Evolutionary conservation across 2,888 invertebrate species (phyloP).

Genomic region (Cosmopolites sordidus): DNA sequence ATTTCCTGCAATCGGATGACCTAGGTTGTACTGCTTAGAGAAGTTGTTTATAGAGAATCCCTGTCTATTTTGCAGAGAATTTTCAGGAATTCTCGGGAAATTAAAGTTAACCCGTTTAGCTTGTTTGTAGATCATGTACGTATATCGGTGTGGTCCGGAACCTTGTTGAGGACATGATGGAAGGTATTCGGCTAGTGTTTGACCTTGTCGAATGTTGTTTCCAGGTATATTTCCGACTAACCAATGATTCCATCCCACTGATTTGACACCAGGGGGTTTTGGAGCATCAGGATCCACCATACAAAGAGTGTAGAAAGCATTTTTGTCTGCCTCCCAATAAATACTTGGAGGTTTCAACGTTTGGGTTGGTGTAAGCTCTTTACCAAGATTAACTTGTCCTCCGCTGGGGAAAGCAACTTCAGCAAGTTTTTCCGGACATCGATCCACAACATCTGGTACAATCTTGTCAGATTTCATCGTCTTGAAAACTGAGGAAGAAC

Average conservation of each 20-base stretch:
- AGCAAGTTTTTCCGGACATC: conserved; percentile 53
- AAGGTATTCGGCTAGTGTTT: conserved; percentile 63
- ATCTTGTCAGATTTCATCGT: conserved; percentile 34
- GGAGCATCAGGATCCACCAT: conserved; percentile 75
- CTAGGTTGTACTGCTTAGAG: conserved; percentile 75
- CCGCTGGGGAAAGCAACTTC: conserved; percentile 52
- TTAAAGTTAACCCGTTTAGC: conserved; percentile 33
- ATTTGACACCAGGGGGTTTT: conserved; percentile 59
- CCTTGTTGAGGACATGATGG: conserved; percentile 68
- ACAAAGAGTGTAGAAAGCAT: conserved; percentile 43
- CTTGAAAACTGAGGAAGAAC: conserved; percentile 26
- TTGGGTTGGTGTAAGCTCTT: conserved; percentile 66
- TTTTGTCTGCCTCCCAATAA: conserved; percentile 37
- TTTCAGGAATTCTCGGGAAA: conserved; percentile 34
- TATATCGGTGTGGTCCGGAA: conserved; percentile 68
- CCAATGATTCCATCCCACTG: conserved; percentile 77
- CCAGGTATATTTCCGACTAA: conserved; percentile 70
- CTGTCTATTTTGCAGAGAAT: conserved; percentile 52
- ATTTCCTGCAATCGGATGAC: conserved; percentile 79
- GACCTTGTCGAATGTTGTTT: conserved; percentile 53
- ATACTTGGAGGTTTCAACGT: conserved; percentile 56
- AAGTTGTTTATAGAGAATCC: conserved; percentile 67
- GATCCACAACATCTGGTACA: conserved; percentile 66
- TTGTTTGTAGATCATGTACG: conserved; percentile 55
- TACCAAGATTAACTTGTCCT: conserved; percentile 56